phyloP scores from a whole-genome alignment of 2,888 invertebrate genomes.

The Anoplius nigerrimus region DNA sequence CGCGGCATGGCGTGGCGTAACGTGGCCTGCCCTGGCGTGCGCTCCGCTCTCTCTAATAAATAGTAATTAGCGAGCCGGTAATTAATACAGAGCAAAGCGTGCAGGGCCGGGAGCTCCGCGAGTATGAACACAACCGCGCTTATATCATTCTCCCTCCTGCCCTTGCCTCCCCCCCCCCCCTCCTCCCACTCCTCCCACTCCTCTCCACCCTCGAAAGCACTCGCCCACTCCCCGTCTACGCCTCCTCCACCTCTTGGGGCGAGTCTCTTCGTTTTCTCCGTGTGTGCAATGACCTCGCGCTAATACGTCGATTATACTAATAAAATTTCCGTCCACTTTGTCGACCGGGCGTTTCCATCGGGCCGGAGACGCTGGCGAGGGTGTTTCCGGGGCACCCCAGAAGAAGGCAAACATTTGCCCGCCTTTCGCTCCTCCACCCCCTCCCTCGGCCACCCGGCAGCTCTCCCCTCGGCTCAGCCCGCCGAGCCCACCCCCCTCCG shows the following conservation, averaged over 20 bases:
- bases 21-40: conserved; percentile 34
- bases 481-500: too few species aligned
- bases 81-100: conserved; percentile 52
- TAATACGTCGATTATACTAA: conserved; percentile 52
- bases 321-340: conserved; percentile 59
- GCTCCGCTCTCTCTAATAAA: conserved; percentile 51
- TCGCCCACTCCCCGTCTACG: background rate
- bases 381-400: conserved; percentile 37
- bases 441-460: background rate
- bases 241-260: conserved; percentile 5
- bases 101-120: conserved; percentile 13
- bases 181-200: background rate
- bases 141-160: background rate
- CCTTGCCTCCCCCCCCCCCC: background rate
- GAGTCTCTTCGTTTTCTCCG: background rate
- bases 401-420: conserved; percentile 59
- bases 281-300: conserved; percentile 35
- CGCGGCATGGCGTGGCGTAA: conserved; percentile 22
- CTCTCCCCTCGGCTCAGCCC: background rate
- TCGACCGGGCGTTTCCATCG: conserved; percentile 26
- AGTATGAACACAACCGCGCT: conserved; percentile 11
- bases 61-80: conserved; percentile 57
- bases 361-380: conserved; percentile 37
- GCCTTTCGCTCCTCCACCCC: conserved; percentile 36
- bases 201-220: background rate